Percentiles rank a stretch among this genome's conserved stretches.
These are phyloP conservation scores for Paramormyrops hopkinsi DNA, from an alignment of 2,797 vertebrate genomes.

Conservation along the genomic window DNA sequence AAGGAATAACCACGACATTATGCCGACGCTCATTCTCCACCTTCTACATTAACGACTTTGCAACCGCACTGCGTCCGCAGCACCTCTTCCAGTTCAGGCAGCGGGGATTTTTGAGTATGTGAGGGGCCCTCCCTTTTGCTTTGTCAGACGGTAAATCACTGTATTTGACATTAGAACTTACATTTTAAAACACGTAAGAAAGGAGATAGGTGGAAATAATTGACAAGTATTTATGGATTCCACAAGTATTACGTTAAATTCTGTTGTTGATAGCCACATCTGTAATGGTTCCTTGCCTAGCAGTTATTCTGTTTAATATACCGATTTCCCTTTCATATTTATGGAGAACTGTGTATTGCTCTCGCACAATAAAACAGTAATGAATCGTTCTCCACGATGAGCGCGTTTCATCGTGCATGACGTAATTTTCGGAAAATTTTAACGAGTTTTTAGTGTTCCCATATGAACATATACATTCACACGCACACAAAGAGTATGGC, in stretches of 20 bases:
- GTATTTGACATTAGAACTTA: background rate
- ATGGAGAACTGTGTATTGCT: background rate
- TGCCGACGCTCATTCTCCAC: background rate
- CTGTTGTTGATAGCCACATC: background rate
- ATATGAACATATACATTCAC: background rate
- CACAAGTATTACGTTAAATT: background rate
- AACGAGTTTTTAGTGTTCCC: background rate
- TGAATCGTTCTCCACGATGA: background rate
- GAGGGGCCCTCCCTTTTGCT: background rate
- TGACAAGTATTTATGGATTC: background rate
- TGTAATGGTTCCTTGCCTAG: background rate
- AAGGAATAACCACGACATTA: background rate
- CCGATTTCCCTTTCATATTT: background rate
- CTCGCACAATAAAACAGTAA: background rate
- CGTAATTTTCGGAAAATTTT: background rate
- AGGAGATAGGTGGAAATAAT: background rate
- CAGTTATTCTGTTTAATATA: constrained; percentile 4
- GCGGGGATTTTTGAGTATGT: background rate
- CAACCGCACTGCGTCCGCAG: background rate
- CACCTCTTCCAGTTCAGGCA: background rate
- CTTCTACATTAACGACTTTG: background rate
- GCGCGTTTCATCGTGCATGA: background rate
- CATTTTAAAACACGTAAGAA: background rate
- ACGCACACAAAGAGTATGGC: background rate
- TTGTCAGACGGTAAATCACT: background rate